A percentile compares a stretch with the other conserved stretches of the same genome.
Conservation (phyloP, 2,888 invertebrate species). For the Periphyllus acericola region DNA sequence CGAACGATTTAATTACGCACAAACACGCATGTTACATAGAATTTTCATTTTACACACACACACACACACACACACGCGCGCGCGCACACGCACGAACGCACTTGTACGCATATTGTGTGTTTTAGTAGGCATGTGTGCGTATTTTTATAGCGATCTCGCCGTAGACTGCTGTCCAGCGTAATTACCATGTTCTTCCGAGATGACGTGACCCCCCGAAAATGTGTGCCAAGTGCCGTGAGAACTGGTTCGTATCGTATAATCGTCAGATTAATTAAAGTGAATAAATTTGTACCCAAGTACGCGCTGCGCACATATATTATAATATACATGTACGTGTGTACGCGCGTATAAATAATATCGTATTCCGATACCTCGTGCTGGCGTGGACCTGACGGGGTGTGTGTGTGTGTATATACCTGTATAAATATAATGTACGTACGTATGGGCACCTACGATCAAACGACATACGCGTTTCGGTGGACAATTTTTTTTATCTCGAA, state of each 20-base stretch:
- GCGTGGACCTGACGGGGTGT: background rate
- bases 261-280: constrained; percentile 25
- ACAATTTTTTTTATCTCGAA: background rate
- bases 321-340: background rate
- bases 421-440: too few species aligned
- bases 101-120: background rate
- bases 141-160: background rate
- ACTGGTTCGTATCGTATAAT: background rate
- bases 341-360: background rate
- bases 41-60: background rate
- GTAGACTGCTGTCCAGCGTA: constrained; percentile 3
- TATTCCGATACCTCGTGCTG: too few species aligned
- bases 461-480: background rate
- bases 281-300: background rate
- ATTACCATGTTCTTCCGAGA: constrained; percentile 16
- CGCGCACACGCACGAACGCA: background rate
- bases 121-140: background rate
- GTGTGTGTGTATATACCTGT: background rate
- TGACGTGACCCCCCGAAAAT: constrained; percentile 44
- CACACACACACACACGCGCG: background rate
- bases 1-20: constrained; percentile 10
- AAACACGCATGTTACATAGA: background rate
- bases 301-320: background rate
- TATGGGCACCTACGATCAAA: too few species aligned
- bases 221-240: background rate